Conservation (phyloP, 1,140 invertebrate genomes). For the Neotoxoptera formosana region DNA sequence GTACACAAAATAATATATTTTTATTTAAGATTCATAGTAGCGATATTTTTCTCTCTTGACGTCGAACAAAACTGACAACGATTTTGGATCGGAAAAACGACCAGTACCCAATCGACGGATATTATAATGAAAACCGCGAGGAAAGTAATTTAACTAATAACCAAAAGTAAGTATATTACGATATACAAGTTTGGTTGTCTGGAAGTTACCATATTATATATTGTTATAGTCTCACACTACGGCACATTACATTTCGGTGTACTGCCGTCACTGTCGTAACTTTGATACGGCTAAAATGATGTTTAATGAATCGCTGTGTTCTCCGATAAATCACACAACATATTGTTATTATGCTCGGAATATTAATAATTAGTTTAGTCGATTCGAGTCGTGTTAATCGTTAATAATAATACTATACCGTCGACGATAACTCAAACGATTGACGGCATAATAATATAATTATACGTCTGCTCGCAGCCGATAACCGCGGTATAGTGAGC, state of each 20-base stretch:
- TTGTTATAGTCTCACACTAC: not conserved
- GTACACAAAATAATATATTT: not conserved
- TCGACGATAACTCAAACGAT: not conserved
- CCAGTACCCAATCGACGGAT: not conserved
- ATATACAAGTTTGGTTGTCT: not conserved
- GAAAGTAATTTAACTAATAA: not conserved
- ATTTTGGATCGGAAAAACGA: not conserved
- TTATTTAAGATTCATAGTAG: not conserved
- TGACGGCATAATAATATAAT: not conserved
- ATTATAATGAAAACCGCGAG: not conserved
- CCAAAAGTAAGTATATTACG: not conserved
- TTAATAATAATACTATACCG: not conserved
- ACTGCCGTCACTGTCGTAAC: not conserved
- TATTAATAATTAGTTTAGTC: not conserved
- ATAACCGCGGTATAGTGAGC: not conserved
- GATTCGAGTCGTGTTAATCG: not conserved
- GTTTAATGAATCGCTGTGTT: not conserved
- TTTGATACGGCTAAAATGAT: slow-evolving; percentile 17
- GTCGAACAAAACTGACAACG: not conserved
- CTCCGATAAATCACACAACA: not conserved
- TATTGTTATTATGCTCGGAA: too few relatives aligned
- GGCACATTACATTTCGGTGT: not conserved
- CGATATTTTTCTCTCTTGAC: not conserved
- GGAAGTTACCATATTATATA: too few relatives aligned
- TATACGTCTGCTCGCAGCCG: not conserved